Percentiles rank a stretch among this genome's conserved stretches.
Evolutionary conservation across 2,888 invertebrate genomes (phyloP).

Genomic region (Cephus spinipes): DNA sequence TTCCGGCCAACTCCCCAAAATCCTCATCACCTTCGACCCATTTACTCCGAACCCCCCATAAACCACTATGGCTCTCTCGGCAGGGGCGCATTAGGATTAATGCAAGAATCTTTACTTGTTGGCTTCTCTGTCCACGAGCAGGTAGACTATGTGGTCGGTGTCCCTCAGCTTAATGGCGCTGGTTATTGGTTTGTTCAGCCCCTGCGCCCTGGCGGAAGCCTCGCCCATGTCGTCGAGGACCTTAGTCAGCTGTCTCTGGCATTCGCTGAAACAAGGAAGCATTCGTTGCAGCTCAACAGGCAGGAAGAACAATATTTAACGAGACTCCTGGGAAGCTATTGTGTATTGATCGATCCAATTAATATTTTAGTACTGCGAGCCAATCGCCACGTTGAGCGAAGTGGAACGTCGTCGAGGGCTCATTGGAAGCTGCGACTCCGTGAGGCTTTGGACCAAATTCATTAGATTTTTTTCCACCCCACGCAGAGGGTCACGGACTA

Average conservation of each 20-base stretch:
- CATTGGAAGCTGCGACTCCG: background rate
- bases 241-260: conserved; percentile 72
- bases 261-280: conserved; percentile 68
- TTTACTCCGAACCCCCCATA: background rate
- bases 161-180: conserved; percentile 76
- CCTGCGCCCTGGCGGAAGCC: conserved; percentile 81
- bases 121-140: conserved; percentile 70
- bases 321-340: background rate
- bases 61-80: background rate
- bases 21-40: background rate
- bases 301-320: background rate
- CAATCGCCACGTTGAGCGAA: too few relatives aligned
- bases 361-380: background rate
- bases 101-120: conserved; percentile 69
- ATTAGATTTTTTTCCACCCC: background rate
- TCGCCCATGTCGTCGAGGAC: conserved; percentile 79
- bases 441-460: background rate
- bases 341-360: background rate
- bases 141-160: conserved; percentile 70
- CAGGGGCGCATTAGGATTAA: background rate
- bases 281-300: background rate
- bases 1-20: background rate
- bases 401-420: background rate
- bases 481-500: background rate
- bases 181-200: conserved; percentile 79